phyloP scores from a whole-genome alignment of 2,113 vertebrate genomes.

The Ictalurus furcatus region DNA sequence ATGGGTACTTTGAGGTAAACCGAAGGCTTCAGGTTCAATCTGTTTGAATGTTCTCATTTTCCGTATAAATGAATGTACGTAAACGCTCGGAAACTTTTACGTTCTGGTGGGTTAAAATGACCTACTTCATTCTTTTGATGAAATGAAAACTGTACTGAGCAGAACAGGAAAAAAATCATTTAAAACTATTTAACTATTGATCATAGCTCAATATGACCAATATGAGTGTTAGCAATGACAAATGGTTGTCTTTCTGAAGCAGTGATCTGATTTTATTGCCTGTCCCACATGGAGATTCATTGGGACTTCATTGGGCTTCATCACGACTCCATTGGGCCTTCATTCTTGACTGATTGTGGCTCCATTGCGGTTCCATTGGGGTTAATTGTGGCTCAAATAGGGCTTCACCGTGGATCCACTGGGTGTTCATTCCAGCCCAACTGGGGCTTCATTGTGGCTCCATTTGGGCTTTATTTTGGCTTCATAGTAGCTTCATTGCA shows the following conservation, averaged over 20 bases:
- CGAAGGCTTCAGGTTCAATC: conserved; percentile 39
- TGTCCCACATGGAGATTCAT: background rate
- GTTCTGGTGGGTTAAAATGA: background rate
- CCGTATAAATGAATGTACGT: background rate
- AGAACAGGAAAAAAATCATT: background rate
- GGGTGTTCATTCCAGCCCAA: background rate
- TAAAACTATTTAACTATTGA: background rate
- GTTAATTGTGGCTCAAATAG: background rate
- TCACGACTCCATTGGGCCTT: background rate
- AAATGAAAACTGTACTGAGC: background rate
- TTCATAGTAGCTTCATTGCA: too few species aligned
- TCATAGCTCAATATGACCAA: background rate
- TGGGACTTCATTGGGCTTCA: background rate
- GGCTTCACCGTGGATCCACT: background rate
- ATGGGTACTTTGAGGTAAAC: conserved; percentile 49
- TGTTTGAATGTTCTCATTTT: conserved; percentile 31
- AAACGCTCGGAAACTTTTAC: background rate
- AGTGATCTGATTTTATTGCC: background rate
- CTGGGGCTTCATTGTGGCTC: background rate
- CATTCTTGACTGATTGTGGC: background rate
- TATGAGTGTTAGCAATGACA: background rate
- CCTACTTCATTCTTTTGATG: background rate
- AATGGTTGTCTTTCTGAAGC: background rate
- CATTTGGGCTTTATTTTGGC: background rate
- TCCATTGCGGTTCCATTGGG: background rate